Conservation (phyloP, 2,113 vertebrate species). For the Sebastes schlegelii region DNA sequence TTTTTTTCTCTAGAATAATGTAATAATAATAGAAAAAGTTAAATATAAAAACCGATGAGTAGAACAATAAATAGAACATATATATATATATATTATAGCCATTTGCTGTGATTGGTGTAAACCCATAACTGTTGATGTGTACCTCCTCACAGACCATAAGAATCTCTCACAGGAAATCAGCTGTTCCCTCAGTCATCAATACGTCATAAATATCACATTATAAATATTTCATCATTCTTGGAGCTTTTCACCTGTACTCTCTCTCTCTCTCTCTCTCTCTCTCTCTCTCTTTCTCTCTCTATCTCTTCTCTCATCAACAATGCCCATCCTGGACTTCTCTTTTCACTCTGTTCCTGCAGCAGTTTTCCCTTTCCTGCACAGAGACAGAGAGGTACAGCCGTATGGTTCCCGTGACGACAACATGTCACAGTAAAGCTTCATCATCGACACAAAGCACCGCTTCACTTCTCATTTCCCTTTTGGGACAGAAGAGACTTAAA, state of each 20-base stretch:
- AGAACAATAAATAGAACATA: conserved; percentile 80
- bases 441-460: conserved; percentile 80
- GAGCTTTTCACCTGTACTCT: conserved; percentile 39
- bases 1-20: conserved; percentile 74
- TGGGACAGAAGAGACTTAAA: conserved; percentile 47
- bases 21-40: conserved; percentile 82
- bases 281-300: neutral
- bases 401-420: conserved; percentile 78
- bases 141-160: conserved; percentile 49
- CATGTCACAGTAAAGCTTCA: conserved; percentile 80
- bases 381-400: conserved; percentile 63
- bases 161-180: conserved; percentile 53
- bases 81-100: conserved; percentile 65
- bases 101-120: conserved; percentile 72
- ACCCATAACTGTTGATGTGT: conserved; percentile 61
- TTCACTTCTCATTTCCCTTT: conserved; percentile 55
- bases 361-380: conserved; percentile 54
- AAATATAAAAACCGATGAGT: conserved; percentile 79
- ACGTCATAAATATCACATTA: conserved; percentile 56
- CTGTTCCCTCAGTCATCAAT: conserved; percentile 39
- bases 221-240: conserved; percentile 63
- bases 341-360: conserved; percentile 55
- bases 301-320: conserved; percentile 45
- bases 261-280: neutral
- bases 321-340: conserved; percentile 71